A percentile compares a stretch with the other conserved stretches of the same genome.
Conservation (phyloP, 1,140 invertebrate genomes). For the Drosophila suzukii region DNA sequence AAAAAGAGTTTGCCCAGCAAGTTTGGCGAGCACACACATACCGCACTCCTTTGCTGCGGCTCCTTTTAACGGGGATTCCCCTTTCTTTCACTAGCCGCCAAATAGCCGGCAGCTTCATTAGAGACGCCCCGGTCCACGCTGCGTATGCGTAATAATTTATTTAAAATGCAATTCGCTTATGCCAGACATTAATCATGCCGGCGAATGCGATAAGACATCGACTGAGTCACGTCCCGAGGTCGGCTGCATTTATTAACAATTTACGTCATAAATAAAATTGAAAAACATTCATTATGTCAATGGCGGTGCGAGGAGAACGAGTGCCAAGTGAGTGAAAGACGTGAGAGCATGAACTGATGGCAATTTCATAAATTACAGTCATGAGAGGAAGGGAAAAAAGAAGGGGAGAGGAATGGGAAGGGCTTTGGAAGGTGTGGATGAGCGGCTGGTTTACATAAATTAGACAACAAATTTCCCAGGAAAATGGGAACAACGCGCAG, state of each 20-base stretch:
- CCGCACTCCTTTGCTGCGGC: conserved; percentile 39
- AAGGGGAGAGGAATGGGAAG: neutral
- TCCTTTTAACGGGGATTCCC: conserved; percentile 32
- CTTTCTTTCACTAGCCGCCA: conserved; percentile 10
- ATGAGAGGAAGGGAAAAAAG: neutral
- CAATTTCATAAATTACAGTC: conserved; percentile 59
- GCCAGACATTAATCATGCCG: conserved; percentile 67
- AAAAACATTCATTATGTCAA: conserved; percentile 79
- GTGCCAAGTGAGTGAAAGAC: conserved; percentile 47
- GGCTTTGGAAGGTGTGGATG: conserved; percentile 2
- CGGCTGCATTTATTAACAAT: conserved; percentile 77
- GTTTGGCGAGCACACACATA: conserved; percentile 47
- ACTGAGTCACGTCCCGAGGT: conserved; percentile 25
- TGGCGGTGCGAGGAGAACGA: conserved; percentile 8
- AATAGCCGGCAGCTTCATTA: conserved; percentile 77
- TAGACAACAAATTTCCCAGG: conserved; percentile 75
- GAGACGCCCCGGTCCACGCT: conserved; percentile 39
- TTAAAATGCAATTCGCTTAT: conserved; percentile 81
- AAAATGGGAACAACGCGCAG: conserved; percentile 62
- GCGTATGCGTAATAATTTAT: conserved; percentile 79
- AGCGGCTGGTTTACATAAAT: conserved; percentile 55
- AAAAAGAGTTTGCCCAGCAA: conserved; percentile 62
- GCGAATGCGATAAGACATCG: conserved; percentile 23
- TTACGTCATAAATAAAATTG: conserved; percentile 79
- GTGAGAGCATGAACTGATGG: conserved; percentile 54